Evolutionary conservation across 2,113 vertebrate genomes (phyloP).

Genomic region (Elaphurus davidianus): DNA sequence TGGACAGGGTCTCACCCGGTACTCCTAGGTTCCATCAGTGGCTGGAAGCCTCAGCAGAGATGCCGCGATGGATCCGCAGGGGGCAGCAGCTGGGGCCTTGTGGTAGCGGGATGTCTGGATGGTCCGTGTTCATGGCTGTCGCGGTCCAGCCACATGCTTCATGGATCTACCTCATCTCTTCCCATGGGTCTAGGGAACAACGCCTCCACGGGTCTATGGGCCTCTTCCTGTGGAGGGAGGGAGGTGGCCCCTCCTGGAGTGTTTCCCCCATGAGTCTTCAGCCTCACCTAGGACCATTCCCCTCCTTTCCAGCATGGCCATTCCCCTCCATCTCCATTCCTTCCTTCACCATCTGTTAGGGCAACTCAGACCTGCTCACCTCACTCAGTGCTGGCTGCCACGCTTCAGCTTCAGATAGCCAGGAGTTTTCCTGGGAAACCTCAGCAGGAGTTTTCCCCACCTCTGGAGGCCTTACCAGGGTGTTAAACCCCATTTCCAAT

Average conservation of each 20-base stretch:
- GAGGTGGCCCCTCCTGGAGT: neutral
- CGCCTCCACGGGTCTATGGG: neutral
- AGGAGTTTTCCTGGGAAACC: no score
- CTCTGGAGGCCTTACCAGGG: neutral
- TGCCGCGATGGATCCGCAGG: accelerated
- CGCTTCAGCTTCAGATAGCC: neutral
- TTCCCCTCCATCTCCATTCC: neutral
- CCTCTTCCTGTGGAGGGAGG: neutral
- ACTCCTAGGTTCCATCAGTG: neutral
- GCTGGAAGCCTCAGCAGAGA: neutral
- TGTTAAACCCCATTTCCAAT: neutral
- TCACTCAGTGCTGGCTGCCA: neutral
- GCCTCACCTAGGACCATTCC: neutral
- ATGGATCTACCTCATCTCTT: no score
- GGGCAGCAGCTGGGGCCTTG: neutral
- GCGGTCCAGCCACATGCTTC: neutral
- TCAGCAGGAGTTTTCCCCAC: neutral
- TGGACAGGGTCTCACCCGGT: neutral
- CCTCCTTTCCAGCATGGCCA: neutral
- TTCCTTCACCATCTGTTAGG: neutral
- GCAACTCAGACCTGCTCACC: neutral
- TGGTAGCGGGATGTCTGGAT: accelerated
- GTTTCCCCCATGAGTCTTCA: neutral
- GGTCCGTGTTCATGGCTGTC: accelerated
- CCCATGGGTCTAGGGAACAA: neutral